Base-by-base conservation (phyloP, 1,140 invertebrate genomes). In the Aethina tumida region DNA sequence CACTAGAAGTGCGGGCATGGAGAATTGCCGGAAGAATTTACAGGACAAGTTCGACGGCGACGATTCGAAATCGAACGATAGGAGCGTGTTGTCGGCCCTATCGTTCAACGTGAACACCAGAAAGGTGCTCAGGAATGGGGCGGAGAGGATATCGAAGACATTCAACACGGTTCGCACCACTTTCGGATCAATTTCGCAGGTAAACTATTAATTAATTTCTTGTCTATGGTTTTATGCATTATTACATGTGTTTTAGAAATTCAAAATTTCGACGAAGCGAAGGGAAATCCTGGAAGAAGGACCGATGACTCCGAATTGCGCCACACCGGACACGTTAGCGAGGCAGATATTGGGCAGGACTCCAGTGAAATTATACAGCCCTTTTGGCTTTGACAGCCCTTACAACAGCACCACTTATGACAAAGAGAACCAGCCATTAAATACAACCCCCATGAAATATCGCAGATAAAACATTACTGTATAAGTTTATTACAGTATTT, bases 331-430 rank as follows among this genome's bases (percentile, higher is more conserved):
- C 19, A 63, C 69, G 6, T 56, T 62, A 29, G 67, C 71, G 1
- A 60, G 67, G 5, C 55, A 65, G 32, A 50, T 76, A 16, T 53
- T 77, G 6, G 75, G 75, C 2, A 56, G 75, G 14, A 77, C 74
- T 1, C 75, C 75, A 0, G 75, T 73, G 0, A 76, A 76, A 47
- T 49, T 78, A 4, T 77, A 77, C 45, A 76, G 73, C 41, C 75
- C 75, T 2, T 78, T 78, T 47, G 65, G 68, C 3, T 75, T 77
- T 20, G 74, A 75, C 43, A 71, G 70, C 14, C 73, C 74, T 4
- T 45, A 40, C 31, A 29, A 43, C 19, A 7, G 39, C 18, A 48
- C 51, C n/a, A 45, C 45, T 13, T 43, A 28, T 28, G 53, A 55
- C 22, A 58, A 59, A 31, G 53, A 59, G 41, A 56, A 55, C 28